Percentiles rank a stretch among this genome's conserved stretches.
phyloP scores from a whole-genome alignment of 2,113 vertebrate species.

The Paramisgurnus dabryanus region DNA sequence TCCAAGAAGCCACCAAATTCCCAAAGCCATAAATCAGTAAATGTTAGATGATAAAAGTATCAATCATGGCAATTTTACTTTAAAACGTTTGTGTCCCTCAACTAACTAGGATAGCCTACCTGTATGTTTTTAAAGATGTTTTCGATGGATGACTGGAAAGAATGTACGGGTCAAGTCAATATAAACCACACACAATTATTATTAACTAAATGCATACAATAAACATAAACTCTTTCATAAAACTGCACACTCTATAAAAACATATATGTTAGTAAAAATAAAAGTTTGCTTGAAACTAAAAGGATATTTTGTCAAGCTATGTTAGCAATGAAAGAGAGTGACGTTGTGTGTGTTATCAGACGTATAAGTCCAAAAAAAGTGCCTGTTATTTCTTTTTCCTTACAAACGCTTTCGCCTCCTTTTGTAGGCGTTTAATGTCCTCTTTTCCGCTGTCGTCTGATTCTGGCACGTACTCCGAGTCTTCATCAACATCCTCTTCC shows the following conservation, averaged over 20 bases:
- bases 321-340: not conserved
- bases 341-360: too few species aligned
- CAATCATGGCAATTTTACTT: too few species aligned
- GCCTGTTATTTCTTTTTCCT: conserved; percentile 56
- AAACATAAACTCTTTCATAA: not conserved
- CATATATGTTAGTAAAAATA: not conserved
- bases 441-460: conserved; percentile 60
- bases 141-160: not conserved
- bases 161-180: not conserved
- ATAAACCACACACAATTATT: not conserved
- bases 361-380: not conserved
- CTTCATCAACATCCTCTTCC: conserved; percentile 61
- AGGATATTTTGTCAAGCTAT: not conserved
- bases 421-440: conserved; percentile 60
- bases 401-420: conserved; percentile 61
- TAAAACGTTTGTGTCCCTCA: too few species aligned
- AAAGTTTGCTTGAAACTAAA: not conserved
- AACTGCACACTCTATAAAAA: not conserved
- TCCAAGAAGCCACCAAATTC: too few species aligned
- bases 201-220: not conserved
- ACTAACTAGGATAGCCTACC: too few species aligned
- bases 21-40: too few species aligned
- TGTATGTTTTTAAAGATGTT: too few species aligned
- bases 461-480: conserved; percentile 69
- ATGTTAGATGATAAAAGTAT: too few species aligned